phyloP scores from a whole-genome alignment of 1,140 invertebrate species.

The Drosophila prosaltans region DNA sequence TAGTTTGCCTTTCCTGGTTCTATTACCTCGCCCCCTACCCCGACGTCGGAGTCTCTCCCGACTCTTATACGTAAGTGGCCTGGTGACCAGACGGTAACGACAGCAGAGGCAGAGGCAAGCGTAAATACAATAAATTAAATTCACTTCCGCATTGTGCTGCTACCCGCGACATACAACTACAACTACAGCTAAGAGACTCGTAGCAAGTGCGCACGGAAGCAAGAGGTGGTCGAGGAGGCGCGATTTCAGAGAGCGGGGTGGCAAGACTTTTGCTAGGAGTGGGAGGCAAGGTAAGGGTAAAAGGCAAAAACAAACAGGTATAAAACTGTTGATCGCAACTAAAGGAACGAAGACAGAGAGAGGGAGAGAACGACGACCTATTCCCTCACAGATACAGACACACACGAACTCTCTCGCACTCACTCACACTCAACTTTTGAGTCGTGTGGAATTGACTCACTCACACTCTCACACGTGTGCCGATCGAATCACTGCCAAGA shows the following conservation, averaged over 20 bases:
- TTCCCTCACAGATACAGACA: conserved; percentile 28
- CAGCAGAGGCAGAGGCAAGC: conserved; percentile 30
- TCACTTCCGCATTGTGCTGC: conserved; percentile 83
- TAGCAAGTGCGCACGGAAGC: conserved; percentile 62
- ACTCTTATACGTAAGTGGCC: conserved; percentile 33
- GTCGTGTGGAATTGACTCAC: conserved; percentile 44
- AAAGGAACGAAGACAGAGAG: conserved; percentile 13
- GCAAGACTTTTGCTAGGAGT: conserved; percentile 36
- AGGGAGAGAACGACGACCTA: conserved; percentile 43
- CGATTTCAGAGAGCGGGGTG: conserved; percentile 41
- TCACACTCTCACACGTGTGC: conserved; percentile 50
- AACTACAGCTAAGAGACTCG: conserved; percentile 64
- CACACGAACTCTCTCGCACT: not conserved
- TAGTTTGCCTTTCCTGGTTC: conserved; percentile 57
- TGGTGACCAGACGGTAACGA: conserved; percentile 52
- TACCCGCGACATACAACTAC: conserved; percentile 42
- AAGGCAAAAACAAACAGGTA: conserved; percentile 65
- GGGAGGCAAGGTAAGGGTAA: conserved; percentile 5
- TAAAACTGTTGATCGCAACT: conserved; percentile 66
- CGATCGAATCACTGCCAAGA: conserved; percentile 49
- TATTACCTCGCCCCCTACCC: conserved; percentile 16
- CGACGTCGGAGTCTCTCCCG: not conserved
- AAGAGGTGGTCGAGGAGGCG: conserved; percentile 49
- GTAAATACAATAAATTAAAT: conserved; percentile 83
- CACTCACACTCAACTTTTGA: not conserved